phyloP scores from a whole-genome alignment of 2,113 vertebrate species.

The Falco punctatus region DNA sequence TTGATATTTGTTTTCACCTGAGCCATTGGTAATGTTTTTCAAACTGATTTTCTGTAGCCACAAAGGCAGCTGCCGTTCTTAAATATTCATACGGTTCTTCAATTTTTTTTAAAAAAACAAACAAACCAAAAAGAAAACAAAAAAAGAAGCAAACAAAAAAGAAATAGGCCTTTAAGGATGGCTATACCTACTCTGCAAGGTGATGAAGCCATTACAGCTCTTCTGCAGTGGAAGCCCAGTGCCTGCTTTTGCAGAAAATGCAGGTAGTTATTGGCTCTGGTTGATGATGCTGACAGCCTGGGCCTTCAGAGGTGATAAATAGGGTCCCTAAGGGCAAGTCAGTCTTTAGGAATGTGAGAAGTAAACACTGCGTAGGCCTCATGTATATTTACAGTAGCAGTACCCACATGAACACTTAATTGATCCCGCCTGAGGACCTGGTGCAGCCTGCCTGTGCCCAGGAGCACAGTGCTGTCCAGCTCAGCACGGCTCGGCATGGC shows the following conservation, averaged over 20 bases:
- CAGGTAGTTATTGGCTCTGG: neutral
- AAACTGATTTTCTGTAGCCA: neutral
- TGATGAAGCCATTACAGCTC: neutral
- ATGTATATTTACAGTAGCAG: neutral
- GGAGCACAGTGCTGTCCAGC: neutral
- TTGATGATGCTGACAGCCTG: neutral
- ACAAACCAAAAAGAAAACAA: neutral
- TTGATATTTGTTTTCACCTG: neutral
- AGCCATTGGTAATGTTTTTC: neutral
- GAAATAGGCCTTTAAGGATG: neutral
- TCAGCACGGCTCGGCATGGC: neutral
- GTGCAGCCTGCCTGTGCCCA: neutral
- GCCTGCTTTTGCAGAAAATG: neutral
- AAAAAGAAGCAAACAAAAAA: neutral
- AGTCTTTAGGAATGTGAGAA: neutral
- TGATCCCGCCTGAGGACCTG: neutral
- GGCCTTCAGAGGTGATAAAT: neutral
- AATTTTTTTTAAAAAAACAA: neutral
- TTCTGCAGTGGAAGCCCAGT: neutral
- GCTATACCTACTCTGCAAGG: neutral
- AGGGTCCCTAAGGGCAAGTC: neutral
- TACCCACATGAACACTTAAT: neutral
- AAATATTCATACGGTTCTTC: neutral
- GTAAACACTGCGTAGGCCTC: neutral
- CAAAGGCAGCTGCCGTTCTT: neutral